These are phyloP conservation scores for Myotis myotis DNA, from an alignment of 2,797 vertebrate species.

Conservation along the genomic window DNA sequence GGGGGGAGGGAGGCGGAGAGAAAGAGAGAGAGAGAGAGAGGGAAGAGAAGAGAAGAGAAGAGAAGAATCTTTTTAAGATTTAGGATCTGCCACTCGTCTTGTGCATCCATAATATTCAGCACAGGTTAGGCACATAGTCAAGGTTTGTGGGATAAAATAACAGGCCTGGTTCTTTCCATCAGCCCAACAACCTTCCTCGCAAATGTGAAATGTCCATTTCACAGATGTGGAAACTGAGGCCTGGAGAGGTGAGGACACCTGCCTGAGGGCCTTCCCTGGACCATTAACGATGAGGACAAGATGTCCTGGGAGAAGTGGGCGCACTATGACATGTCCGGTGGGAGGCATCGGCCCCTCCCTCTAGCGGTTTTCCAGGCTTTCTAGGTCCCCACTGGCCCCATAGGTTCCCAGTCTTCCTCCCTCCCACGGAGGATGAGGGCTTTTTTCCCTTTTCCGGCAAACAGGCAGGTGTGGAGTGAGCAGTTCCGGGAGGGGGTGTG, in stretches of 20 bases:
- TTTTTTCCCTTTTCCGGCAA: background rate
- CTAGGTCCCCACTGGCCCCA: background rate
- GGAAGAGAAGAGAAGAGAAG: no score
- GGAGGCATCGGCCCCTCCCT: background rate
- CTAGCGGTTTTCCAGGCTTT: background rate
- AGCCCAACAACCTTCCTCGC: background rate
- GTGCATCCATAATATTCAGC: no score
- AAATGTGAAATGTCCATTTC: background rate
- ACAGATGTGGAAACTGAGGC: background rate
- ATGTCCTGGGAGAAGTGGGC: background rate
- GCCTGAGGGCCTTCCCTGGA: background rate
- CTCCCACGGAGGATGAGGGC: background rate
- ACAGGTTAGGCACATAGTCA: background rate
- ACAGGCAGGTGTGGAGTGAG: constrained; percentile 2
- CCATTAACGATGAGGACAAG: background rate
- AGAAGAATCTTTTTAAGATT: background rate
- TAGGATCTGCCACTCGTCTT: background rate
- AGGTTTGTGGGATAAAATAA: background rate
- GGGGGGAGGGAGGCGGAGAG: background rate
- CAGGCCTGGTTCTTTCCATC: background rate
- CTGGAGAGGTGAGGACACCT: background rate
- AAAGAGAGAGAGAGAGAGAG: no score
- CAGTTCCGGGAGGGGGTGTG: background rate
- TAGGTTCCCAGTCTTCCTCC: background rate
- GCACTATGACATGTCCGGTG: background rate